Base-by-base conservation (phyloP, 2,113 vertebrate species). In the Uria aalge region DNA sequence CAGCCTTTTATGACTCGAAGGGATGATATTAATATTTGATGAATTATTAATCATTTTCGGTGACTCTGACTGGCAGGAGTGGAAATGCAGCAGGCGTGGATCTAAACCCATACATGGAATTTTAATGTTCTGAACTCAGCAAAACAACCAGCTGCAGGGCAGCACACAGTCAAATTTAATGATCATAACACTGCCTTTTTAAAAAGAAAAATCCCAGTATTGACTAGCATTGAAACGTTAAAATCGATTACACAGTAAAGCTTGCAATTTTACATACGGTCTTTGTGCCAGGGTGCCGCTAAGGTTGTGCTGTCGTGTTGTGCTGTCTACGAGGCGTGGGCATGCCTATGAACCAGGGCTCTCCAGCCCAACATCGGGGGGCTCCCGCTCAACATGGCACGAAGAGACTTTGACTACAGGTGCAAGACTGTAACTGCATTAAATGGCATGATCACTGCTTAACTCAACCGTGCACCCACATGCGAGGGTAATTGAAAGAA, bases 1-100 rank as follows among this genome's bases (percentile, higher is more conserved):
- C 96, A 98, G 94, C 67, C 86, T 97, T 97, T 97, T 88, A 93
- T 97, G 94, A 96, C 59, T 94, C n/a, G 76, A 95, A 97, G 76
- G 85, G 68, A 97, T 72, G 92, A 53, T 94, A 92, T 91, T 95
- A 60, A 60, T 83, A 93, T 92, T 94, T 96, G 86, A 95, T 92
- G 88, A 88, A 88, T 83, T 90, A 56, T 92, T 96, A 94, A 91
- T 94, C 0, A 81, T 74, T 80, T 86, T 56, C 67, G 83, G 66
- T 94, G 83, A 90, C 78, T 92, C 78, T 90, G 72, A 93, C 85
- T 95, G 92, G 67, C 55, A 57, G 75, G 88, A 95, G 63, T 91
- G 77, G 68, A 97, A 98, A 97, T 68, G 55, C 55, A 96, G 69
- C 34, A 84, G 73, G 79, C 83, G 90, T 88, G 69, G 64, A 67